Evolutionary conservation across 1,140 invertebrate species (phyloP).

Genomic region (Sipha flava): DNA sequence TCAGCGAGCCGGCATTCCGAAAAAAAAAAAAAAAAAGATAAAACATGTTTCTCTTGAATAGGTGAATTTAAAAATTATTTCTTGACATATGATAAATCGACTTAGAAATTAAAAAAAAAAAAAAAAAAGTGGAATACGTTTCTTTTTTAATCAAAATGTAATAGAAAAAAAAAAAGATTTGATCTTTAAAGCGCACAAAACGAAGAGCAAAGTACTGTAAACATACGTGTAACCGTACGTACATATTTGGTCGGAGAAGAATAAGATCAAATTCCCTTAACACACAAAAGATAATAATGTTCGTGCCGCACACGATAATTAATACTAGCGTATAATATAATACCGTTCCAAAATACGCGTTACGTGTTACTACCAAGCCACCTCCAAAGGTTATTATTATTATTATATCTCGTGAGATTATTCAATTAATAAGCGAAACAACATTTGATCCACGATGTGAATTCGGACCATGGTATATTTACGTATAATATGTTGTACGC

Average conservation of each 20-base stretch:
- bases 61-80: conserved; percentile 18
- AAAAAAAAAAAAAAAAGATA: not conserved
- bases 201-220: too few species aligned
- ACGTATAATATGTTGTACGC: not conserved
- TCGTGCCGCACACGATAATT: too few species aligned
- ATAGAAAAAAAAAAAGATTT: not conserved
- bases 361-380: too few species aligned
- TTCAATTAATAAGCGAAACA: too few species aligned
- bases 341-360: too few species aligned
- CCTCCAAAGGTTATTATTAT: too few species aligned
- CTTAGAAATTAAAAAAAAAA: not conserved
- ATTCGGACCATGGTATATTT: too few species aligned
- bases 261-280: not conserved
- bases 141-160: not conserved
- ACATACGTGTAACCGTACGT: too few species aligned
- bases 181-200: not conserved
- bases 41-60: not conserved
- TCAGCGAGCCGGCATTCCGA: not conserved
- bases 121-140: not conserved
- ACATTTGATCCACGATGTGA: too few species aligned
- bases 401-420: too few species aligned
- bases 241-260: not conserved
- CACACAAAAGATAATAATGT: not conserved
- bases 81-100: conserved; percentile 12
- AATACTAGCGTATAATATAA: too few species aligned